Percentiles rank a stretch among this genome's conserved stretches.
Evolutionary conservation across 2,888 invertebrate genomes (phyloP).

Genomic region (Saturnia japonica): DNA sequence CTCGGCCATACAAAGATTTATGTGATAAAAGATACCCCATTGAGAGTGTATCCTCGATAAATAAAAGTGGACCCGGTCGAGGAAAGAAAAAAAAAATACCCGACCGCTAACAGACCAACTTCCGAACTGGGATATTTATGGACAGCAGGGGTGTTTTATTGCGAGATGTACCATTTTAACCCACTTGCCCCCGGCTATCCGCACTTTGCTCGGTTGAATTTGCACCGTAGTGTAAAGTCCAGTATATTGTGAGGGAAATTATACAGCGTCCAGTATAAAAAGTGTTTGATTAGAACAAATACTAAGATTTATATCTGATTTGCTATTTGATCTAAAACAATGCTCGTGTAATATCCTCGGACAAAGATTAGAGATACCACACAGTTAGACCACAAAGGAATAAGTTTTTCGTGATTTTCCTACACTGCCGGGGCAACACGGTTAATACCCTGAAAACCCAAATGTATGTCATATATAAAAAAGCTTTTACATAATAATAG

Average conservation of each 20-base stretch:
- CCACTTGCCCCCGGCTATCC: slow-evolving; percentile 77
- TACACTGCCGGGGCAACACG: too few species aligned
- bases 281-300: neutral
- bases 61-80: slow-evolving; percentile 60
- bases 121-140: slow-evolving; percentile 80
- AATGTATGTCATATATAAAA: too few species aligned
- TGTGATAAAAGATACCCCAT: slow-evolving; percentile 42
- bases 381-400: too few species aligned
- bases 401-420: too few species aligned
- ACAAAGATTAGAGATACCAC: too few species aligned
- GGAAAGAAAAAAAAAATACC: slow-evolving; percentile 50
- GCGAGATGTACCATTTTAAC: slow-evolving; percentile 75
- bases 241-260: neutral
- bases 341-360: too few species aligned
- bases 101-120: slow-evolving; percentile 79
- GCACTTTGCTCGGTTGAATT: slow-evolving; percentile 57
- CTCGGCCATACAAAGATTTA: neutral
- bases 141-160: slow-evolving; percentile 79
- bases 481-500: too few species aligned
- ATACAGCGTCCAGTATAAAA: neutral
- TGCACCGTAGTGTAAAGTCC: slow-evolving; percentile 46
- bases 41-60: slow-evolving; percentile 62
- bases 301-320: neutral
- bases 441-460: too few species aligned
- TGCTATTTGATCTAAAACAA: too few species aligned